Base-by-base conservation (phyloP, 2,888 invertebrate species). In the Julus scanicus region DNA sequence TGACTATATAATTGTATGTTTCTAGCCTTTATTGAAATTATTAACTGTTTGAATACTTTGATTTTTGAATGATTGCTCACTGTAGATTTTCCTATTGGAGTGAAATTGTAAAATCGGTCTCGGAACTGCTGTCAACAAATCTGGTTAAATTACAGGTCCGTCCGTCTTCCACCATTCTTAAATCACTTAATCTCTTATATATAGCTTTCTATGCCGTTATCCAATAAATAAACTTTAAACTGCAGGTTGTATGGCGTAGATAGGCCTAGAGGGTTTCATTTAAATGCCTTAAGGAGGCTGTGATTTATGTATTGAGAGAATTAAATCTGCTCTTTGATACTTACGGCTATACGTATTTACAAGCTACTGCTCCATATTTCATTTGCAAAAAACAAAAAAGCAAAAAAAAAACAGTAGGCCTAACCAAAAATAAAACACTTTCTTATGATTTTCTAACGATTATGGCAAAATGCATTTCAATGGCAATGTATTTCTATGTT, bases 271-370 rank as follows among this genome's bases (percentile, higher is more conserved):
- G 37, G 80, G 37, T 80, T 80, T 80, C 13, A 80, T 80, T 80
- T 80, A 37, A 80, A 80, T 80, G 80, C 80, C 80, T 80, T 80
- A 71, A 80, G 37, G 80, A 80, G 80, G 80, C 80, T 80, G 80
- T 80, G 80, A 80, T 80, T 80, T 80, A 80, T 37, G 80, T 37
- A 80, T 80, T 80, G 37, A 80, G 37, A 80, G 80, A 37, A 80
- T 80, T 80, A 37, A 37, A 80, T 37, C 37, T 80, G 37, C 37
- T 37, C 37, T 80, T 80, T 80, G 13, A 37, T 80, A 80, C 80
- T 37, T 80, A 80, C 80, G 29, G 80, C 80, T 37, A 80, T 37
- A 37, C 37, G 37, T 80, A 80, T 13, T 80, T 80, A 80, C 9
- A 29, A 80, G 37, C 80, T 80, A 80, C 17, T 37, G 11, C 9